Evolutionary conservation across 92 coral and sea anemone species (phyloP).

Genomic region (Desmophyllum pertusum): DNA sequence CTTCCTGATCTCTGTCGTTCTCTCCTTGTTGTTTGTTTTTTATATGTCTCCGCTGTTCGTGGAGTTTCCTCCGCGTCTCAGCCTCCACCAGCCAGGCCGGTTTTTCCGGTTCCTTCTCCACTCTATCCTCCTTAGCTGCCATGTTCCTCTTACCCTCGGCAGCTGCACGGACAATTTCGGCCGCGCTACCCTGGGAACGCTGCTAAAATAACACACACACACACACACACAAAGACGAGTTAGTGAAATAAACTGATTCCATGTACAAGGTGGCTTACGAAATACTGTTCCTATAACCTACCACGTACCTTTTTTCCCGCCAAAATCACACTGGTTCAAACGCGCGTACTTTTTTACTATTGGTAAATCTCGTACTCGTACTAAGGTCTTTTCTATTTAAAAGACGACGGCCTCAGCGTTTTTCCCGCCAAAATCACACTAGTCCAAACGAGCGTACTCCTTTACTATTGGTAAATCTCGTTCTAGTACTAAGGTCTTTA

Average conservation of each 20-base stretch:
- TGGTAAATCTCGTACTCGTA: no score
- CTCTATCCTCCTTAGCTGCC: constrained; percentile 83
- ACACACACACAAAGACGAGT: not conserved
- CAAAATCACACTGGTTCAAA: no score
- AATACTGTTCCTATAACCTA: not conserved
- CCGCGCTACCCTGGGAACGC: constrained; percentile 55
- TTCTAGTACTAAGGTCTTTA: no score
- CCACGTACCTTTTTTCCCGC: no score
- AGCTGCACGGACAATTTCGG: constrained; percentile 87
- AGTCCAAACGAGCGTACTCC: no score
- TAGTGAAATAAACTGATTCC: not conserved
- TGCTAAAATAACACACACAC: not conserved
- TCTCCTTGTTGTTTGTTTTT: constrained; percentile 57
- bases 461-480: no score
- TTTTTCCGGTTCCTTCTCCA: constrained; percentile 82
- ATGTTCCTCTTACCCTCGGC: constrained; percentile 79
- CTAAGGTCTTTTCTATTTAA: no score
- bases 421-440: no score
- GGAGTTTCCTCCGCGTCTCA: constrained; percentile 84
- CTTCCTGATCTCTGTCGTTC: not conserved
- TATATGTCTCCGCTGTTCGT: constrained; percentile 70
- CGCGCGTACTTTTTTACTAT: no score
- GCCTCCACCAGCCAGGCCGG: constrained; percentile 97
- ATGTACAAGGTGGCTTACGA: not conserved
- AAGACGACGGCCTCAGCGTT: no score